Base-by-base conservation (phyloP, 2,888 invertebrate genomes). In the Microctonus aethiopoides region DNA sequence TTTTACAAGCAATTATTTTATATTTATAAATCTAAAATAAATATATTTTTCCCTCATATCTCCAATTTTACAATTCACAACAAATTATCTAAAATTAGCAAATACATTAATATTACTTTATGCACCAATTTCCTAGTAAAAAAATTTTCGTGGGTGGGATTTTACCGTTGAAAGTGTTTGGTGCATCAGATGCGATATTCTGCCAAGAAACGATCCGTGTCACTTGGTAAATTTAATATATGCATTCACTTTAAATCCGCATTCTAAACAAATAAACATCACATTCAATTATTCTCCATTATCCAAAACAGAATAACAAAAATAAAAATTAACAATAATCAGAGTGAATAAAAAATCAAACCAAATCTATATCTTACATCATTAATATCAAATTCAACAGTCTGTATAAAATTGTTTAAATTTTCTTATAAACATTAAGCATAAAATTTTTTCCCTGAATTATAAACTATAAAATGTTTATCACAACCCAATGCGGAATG, bases 201-300 rank as follows among this genome's bases (percentile, higher is more conserved):
- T 61, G 62, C 62, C 62, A 62, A 62, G 32, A 62, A 51, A 51
- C 32, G 26, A 62, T 62, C 46, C 41, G 41, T 62, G 62, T 32
- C 62, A 62, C 51, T 62, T 16, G 39, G 6, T 46, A 54, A 11
- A 46, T 24, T 51, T 51, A 46, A 62, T 51, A n/a, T n/a, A 51
- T 62, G 41, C 26, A 26, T 29, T n/a, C 62, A 20, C 20, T 46
- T 9, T 20, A 46, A 46, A 16, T 26, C 26, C 26, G 54, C 26
- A 54, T 24, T 26, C 46, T 64, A 68, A 60, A 51, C 16, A 22
- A 52, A 29, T 22, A 64, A 22, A n/a, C 9, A 32, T 2, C 16
- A 34, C 16, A 64, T 11, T 34, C 36, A 67, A 64, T 36, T 0
- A 46, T 16, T 20, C 16, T n/a, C 0, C n/a, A n/a, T 46, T 39